Evolutionary conservation across 2,113 vertebrate species (phyloP).

Genomic region (Pungitius pungitius): DNA sequence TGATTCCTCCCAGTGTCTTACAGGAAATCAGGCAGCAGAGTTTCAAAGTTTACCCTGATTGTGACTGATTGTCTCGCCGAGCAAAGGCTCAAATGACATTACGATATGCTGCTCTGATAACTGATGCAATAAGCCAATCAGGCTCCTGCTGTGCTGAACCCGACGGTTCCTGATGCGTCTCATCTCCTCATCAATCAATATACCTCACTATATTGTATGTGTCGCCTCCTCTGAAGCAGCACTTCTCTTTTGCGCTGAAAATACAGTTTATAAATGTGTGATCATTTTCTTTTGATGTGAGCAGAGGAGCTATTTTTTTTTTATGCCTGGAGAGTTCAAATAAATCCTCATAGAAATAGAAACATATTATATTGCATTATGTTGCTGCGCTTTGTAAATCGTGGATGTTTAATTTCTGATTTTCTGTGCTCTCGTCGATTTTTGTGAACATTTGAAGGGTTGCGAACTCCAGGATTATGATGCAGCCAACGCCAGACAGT

Average conservation of each 20-base stretch:
- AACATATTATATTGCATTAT: background rate
- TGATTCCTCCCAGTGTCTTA: background rate
- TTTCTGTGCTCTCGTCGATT: background rate
- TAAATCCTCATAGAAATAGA: background rate
- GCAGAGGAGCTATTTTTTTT: background rate
- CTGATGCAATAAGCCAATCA: background rate
- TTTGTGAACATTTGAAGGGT: too few species aligned
- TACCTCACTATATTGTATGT: too few species aligned
- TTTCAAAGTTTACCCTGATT: background rate
- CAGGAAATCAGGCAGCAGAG: background rate
- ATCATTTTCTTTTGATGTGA: background rate
- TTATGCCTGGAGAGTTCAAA: background rate
- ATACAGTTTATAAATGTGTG: background rate
- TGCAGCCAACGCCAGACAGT: background rate
- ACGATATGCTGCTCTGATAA: background rate
- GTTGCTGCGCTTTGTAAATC: background rate
- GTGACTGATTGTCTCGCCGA: background rate
- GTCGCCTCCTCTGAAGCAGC: background rate
- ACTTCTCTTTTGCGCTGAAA: background rate
- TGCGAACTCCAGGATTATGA: background rate
- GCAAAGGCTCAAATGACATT: background rate
- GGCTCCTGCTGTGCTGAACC: slow-evolving; percentile 2
- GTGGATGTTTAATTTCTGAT: background rate
- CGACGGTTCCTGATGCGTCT: background rate
- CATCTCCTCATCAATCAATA: background rate